Percentiles rank a stretch among this genome's conserved stretches.
These are phyloP conservation scores for Hemibagrus wyckioides DNA, from an alignment of 2,113 vertebrate genomes.

Conservation along the genomic window DNA sequence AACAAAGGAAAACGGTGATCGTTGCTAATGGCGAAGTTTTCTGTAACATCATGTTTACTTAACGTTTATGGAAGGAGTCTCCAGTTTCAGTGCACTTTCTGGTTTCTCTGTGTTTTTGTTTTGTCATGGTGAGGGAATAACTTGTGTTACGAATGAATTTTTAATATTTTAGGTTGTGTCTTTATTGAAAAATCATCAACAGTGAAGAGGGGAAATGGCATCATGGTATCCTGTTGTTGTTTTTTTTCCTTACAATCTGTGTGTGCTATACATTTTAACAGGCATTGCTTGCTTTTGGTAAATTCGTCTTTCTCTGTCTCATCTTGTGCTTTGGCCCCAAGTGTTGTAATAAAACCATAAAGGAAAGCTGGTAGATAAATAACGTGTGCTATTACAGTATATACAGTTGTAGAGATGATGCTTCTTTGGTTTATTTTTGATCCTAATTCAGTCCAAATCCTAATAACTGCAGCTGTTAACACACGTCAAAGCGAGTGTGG, in stretches of 20 bases:
- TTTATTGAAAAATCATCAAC: neutral
- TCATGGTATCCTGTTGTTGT: neutral
- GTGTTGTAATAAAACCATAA: neutral
- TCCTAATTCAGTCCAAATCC: neutral
- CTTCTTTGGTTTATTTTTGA: neutral
- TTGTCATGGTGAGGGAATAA: neutral
- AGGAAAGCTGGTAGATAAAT: neutral
- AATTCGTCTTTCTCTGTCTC: neutral
- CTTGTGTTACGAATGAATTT: too few species aligned
- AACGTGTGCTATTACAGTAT: neutral
- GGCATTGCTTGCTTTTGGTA: neutral
- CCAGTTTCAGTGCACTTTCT: neutral
- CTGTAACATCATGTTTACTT: neutral
- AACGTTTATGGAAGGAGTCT: neutral
- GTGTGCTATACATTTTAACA: neutral
- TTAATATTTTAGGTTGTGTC: neutral
- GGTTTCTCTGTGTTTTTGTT: neutral
- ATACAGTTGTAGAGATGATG: neutral
- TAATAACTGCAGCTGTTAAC: constrained; percentile 3
- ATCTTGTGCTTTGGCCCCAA: neutral
- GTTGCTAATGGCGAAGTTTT: neutral
- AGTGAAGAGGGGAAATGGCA: neutral
- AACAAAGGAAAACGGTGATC: neutral
- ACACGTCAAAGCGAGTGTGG: neutral
- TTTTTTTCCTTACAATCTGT: neutral